Evolutionary conservation across 2,888 invertebrate species (phyloP).

Genomic region (Linyphia triangularis): DNA sequence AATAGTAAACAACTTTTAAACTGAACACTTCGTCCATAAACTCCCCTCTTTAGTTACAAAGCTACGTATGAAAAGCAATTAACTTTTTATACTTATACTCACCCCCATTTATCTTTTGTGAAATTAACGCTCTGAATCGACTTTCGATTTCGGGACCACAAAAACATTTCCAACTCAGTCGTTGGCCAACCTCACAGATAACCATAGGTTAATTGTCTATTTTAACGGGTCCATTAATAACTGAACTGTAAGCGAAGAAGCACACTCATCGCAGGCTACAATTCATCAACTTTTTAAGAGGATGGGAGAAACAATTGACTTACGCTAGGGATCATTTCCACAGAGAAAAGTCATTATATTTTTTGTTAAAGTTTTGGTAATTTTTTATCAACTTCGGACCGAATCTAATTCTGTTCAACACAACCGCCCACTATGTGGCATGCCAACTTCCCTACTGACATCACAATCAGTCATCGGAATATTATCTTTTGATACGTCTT

Average conservation of each 20-base stretch:
- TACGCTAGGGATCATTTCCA: neutral
- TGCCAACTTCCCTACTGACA: constrained; percentile 41
- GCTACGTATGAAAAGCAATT: neutral
- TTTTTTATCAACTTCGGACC: constrained; percentile 16
- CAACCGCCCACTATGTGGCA: constrained; percentile 33
- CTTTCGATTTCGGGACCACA: neutral
- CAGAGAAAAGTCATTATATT: constrained; percentile 17
- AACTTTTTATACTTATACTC: neutral
- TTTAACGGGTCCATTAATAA: constrained; percentile 46
- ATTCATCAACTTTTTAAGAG: constrained; percentile 41
- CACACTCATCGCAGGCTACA: constrained; percentile 14
- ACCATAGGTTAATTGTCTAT: constrained; percentile 45
- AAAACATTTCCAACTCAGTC: neutral
- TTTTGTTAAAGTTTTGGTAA: neutral
- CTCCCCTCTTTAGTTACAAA: too few relatives aligned
- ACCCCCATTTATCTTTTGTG: neutral
- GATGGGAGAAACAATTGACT: constrained; percentile 51
- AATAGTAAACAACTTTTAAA: too few relatives aligned
- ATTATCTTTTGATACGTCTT: constrained; percentile 65
- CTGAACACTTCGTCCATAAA: too few relatives aligned
- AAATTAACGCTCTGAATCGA: neutral
- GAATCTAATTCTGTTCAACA: constrained; percentile 42
- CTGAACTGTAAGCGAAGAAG: constrained; percentile 34
- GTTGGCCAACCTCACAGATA: constrained; percentile 28
- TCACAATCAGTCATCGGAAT: constrained; percentile 60